Conservation (phyloP, 2,113 vertebrate species). For the Brachyistius frenatus region DNA sequence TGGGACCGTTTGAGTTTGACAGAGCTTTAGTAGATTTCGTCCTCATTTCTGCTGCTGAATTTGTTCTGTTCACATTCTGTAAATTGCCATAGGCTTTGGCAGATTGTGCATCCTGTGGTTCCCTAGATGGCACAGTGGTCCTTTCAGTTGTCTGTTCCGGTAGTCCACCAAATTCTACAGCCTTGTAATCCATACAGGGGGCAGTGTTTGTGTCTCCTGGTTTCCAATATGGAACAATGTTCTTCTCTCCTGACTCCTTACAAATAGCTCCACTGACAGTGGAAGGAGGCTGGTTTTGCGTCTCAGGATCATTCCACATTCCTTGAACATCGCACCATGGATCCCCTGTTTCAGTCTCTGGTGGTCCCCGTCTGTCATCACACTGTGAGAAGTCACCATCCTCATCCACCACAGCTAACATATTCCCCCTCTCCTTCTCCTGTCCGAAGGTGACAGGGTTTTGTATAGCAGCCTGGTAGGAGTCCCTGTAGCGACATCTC, state of each 20-base stretch:
- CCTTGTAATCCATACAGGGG: slow-evolving; percentile 34
- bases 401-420: slow-evolving; percentile 81
- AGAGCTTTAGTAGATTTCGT: slow-evolving; percentile 5
- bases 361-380: slow-evolving; percentile 18
- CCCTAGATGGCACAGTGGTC: slow-evolving; percentile 37
- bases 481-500: slow-evolving; percentile 84
- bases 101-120: slow-evolving; percentile 21
- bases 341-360: slow-evolving; percentile 24
- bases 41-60: neutral
- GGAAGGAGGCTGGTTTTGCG: slow-evolving; percentile 17
- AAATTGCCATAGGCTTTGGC: slow-evolving; percentile 13
- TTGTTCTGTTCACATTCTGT: slow-evolving; percentile 32
- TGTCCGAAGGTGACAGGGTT: slow-evolving; percentile 77
- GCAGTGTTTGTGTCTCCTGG: slow-evolving; percentile 31
- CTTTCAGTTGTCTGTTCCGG: slow-evolving; percentile 29
- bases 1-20: slow-evolving; percentile 9
- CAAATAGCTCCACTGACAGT: slow-evolving; percentile 47
- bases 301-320: slow-evolving; percentile 26
- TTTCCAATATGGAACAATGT: slow-evolving; percentile 55
- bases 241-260: slow-evolving; percentile 70
- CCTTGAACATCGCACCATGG: slow-evolving; percentile 39
- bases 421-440: slow-evolving; percentile 44
- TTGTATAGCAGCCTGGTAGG: slow-evolving; percentile 83
- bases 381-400: slow-evolving; percentile 21
- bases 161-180: neutral